Evolutionary conservation across 2,113 vertebrate species (phyloP).

Genomic region (Microtus richardsoni): DNA sequence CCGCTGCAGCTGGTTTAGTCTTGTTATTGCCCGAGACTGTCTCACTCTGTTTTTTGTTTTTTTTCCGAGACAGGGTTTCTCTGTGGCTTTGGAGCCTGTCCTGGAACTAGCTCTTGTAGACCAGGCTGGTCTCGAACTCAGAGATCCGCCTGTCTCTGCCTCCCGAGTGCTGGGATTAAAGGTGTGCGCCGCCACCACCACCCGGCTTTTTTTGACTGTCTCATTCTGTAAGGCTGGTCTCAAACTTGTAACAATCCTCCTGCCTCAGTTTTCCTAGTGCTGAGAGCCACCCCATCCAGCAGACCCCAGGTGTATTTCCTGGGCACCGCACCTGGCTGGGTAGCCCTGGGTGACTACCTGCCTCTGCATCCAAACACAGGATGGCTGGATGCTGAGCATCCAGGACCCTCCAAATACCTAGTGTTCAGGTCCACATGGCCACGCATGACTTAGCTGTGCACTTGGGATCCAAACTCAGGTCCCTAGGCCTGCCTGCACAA

Average conservation of each 20-base stretch:
- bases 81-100: too few relatives aligned
- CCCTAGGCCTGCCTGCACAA: too few relatives aligned
- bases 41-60: not conserved
- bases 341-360: not conserved
- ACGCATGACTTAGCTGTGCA: too few relatives aligned
- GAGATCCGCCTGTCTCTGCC: too few relatives aligned
- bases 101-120: too few relatives aligned
- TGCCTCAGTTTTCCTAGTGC: not conserved
- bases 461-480: not conserved
- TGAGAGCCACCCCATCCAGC: not conserved
- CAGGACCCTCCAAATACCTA: not conserved
- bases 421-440: not conserved
- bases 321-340: not conserved
- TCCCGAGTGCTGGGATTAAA: too few relatives aligned
- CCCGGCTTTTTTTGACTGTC: too few relatives aligned
- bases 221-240: not conserved
- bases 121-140: too few relatives aligned
- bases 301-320: not conserved
- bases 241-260: not conserved
- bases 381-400: not conserved
- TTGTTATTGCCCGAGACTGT: not conserved
- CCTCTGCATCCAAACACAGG: not conserved
- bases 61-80: too few relatives aligned
- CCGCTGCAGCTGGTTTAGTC: not conserved
- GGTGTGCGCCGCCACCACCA: too few relatives aligned